A percentile compares a stretch with the other conserved stretches of the same genome.
Conservation (phyloP, 1,140 invertebrate species). For the Mya arenaria region DNA sequence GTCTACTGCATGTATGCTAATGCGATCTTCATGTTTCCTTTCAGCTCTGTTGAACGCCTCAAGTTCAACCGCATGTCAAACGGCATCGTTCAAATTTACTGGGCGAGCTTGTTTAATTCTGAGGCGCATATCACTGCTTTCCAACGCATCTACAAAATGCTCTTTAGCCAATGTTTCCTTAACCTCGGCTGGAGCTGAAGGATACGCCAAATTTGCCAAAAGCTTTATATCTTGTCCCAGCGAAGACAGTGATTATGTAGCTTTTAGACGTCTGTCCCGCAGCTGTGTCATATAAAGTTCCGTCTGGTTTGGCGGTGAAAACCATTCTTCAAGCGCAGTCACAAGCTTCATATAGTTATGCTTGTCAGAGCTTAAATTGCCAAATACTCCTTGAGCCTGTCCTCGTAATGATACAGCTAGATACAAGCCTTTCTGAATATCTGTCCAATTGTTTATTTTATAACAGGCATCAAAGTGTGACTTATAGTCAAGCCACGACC, state of each 20-base stretch:
- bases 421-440: slow-evolving; percentile 14
- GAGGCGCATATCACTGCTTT: slow-evolving; percentile 1
- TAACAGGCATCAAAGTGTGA: slow-evolving; percentile 24
- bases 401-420: neutral
- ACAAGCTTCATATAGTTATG: neutral
- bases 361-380: neutral
- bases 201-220: neutral
- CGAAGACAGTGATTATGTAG: neutral
- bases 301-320: neutral
- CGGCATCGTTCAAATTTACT: slow-evolving; percentile 17
- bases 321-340: neutral
- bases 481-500: slow-evolving; percentile 8
- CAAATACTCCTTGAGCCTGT: neutral
- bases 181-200: neutral
- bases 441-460: slow-evolving; percentile 1
- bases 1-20: too few species aligned
- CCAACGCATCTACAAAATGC: slow-evolving; percentile 19
- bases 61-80: slow-evolving; percentile 11
- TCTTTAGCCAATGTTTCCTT: neutral
- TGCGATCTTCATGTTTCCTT: neutral
- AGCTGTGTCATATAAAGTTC: neutral
- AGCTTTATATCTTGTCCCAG: neutral
- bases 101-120: slow-evolving; percentile 14
- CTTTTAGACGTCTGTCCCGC: neutral
- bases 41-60: slow-evolving; percentile 20